Evolutionary conservation across 2,888 invertebrate species (phyloP).

Genomic region (Dynastes tityus): DNA sequence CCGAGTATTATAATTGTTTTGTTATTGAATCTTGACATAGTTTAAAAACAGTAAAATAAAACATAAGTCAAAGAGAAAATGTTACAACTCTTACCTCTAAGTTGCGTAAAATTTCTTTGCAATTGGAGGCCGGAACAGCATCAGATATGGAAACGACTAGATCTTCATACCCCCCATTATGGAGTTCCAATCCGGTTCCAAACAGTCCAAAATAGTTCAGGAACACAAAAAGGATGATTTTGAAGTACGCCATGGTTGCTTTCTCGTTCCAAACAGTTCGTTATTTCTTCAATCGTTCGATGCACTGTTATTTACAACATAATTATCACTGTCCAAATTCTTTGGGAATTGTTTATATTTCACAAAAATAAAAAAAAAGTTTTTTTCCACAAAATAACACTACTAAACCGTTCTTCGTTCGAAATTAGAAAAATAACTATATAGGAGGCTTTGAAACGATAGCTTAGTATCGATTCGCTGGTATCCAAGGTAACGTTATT

Average conservation of each 20-base stretch:
- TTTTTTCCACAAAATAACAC: slow-evolving; percentile 13
- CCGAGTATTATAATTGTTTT: too few species aligned
- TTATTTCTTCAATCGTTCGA: neutral
- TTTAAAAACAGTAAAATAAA: too few species aligned
- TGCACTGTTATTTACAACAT: slow-evolving; percentile 33
- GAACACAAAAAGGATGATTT: slow-evolving; percentile 48
- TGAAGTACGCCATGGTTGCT: slow-evolving; percentile 25
- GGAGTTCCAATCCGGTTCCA: slow-evolving; percentile 62
- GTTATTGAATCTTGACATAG: too few species aligned
- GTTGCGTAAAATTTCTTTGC: slow-evolving; percentile 69
- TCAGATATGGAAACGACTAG: slow-evolving; percentile 70
- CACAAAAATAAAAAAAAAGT: neutral
- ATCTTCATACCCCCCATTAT: slow-evolving; percentile 71
- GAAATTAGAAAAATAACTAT: slow-evolving; percentile 16
- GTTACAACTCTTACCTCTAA: slow-evolving; percentile 68
- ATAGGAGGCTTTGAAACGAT: neutral
- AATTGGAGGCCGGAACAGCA: slow-evolving; percentile 69
- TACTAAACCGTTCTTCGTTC: slow-evolving; percentile 9
- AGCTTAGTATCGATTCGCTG: slow-evolving; percentile 22
- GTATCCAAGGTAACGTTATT: slow-evolving; percentile 42
- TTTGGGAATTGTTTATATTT: neutral
- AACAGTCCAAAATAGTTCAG: slow-evolving; percentile 37
- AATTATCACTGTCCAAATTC: neutral
- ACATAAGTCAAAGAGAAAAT: neutral
- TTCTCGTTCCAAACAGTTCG: slow-evolving; percentile 13